A percentile compares a stretch with the other conserved stretches of the same genome.
Conservation (phyloP, 2,113 vertebrate genomes). For the Myodes glareolus region DNA sequence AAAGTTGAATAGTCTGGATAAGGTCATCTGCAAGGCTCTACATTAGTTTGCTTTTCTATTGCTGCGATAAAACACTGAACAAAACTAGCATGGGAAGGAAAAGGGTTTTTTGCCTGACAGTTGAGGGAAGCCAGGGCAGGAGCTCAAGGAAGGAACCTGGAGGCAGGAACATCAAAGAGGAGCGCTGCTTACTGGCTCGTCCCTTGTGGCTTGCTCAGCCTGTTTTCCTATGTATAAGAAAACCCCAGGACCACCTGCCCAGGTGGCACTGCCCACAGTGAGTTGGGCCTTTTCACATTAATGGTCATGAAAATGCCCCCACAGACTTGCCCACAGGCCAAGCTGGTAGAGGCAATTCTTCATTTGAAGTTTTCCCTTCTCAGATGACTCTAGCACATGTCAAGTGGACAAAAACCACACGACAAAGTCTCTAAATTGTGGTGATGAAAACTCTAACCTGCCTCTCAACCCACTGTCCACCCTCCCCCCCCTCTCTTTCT, state of each 20-base stretch:
- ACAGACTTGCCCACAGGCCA: background rate
- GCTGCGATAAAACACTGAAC: background rate
- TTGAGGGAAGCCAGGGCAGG: background rate
- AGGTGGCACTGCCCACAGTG: background rate
- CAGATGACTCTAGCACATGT: background rate
- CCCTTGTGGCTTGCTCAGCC: background rate
- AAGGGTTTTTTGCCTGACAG: background rate
- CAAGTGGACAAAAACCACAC: background rate
- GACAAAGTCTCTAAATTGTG: background rate
- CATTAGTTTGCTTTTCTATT: background rate
- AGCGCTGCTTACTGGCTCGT: background rate
- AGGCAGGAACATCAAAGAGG: background rate
- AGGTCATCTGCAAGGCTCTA: background rate
- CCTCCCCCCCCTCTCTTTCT: too few species aligned
- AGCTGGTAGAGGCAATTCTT: background rate
- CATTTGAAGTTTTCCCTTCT: background rate
- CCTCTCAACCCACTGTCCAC: background rate
- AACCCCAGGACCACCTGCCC: background rate
- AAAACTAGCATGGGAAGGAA: background rate
- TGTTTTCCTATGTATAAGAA: background rate
- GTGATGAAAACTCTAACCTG: background rate
- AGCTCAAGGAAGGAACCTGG: background rate
- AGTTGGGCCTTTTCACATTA: background rate
- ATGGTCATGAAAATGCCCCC: too few species aligned
- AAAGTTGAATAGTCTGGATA: background rate